Conservation (phyloP, 2,797 vertebrate genomes). For the Oreonectes daqikongensis region DNA sequence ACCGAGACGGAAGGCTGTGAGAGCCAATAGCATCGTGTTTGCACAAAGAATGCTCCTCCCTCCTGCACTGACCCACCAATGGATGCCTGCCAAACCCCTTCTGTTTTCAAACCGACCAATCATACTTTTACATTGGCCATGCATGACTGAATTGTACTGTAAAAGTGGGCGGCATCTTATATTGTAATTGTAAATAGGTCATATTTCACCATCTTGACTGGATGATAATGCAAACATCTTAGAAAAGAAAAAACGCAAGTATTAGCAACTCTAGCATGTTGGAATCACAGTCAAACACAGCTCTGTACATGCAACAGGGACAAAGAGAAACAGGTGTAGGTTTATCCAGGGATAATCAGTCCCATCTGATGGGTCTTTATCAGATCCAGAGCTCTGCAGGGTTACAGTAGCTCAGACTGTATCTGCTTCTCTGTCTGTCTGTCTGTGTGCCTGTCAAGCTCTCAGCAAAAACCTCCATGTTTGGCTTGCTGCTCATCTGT, state of each 20-base stretch:
- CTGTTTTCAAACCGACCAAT: slow-evolving; percentile 60
- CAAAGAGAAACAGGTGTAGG: slow-evolving; percentile 38
- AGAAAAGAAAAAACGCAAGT: not conserved
- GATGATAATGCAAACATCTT: not conserved
- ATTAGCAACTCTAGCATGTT: slow-evolving; percentile 35
- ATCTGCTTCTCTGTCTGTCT: slow-evolving; percentile 21
- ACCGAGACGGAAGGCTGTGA: slow-evolving; percentile 68
- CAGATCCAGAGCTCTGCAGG: slow-evolving; percentile 55
- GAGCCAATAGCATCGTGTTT: slow-evolving; percentile 63
- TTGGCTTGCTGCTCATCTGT: slow-evolving; percentile 58
- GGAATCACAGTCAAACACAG: slow-evolving; percentile 25
- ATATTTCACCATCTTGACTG: not conserved
- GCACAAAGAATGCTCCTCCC: slow-evolving; percentile 61
- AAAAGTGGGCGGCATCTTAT: slow-evolving; percentile 50
- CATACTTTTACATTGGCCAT: slow-evolving; percentile 59
- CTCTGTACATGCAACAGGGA: slow-evolving; percentile 22
- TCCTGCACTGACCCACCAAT: slow-evolving; percentile 64
- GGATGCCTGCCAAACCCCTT: slow-evolving; percentile 64
- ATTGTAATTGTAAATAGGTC: not conserved
- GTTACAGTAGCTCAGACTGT: slow-evolving; percentile 42
- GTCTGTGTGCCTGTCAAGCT: slow-evolving; percentile 34
- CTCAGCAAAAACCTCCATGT: slow-evolving; percentile 38
- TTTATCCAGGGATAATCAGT: slow-evolving; percentile 48
- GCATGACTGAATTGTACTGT: slow-evolving; percentile 66
- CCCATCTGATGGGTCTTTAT: slow-evolving; percentile 40